Evolutionary conservation across 2,888 invertebrate genomes (phyloP), one percentile per base, ranked within the genome.

Genomic region (Charanyca ferruginea): DNA sequence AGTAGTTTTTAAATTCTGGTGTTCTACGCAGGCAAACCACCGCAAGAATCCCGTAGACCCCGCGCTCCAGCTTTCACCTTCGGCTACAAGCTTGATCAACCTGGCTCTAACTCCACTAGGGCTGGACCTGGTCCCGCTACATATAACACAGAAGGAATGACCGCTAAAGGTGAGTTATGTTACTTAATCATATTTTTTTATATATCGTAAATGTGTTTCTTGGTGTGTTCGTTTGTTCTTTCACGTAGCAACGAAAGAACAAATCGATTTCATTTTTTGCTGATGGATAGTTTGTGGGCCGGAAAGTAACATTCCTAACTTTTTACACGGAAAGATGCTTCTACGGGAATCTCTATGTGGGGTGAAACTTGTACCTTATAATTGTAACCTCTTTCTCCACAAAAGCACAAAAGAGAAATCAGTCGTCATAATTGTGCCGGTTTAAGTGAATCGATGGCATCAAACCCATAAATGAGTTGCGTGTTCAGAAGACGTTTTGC

Each of bases 111-210:
- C 80, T 93, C 90, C 60, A 93, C 96, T 64, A 97, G 96, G 79
- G 94, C 96, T 49, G 98, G 98, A 35, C 98, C 98, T 2, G 98
- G 98, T 22, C 98, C 98, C 18, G 98, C 98, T n/a, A 97, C 98
- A 74, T 98, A 98, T 92, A 98, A 98, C 90, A 97, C 98, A 52
- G 97, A 97, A 77, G 98, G 98, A 70, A 96, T 98, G 87, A 97
- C 98, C 62, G 96, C 97, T 48, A 98, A 98, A 97, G 98, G 98
- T 96, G 92, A 91, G 84, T 60, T 41, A n/a, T 20, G 20, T 7
- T 9, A 16, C 13, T 22, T 23, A 23, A 13, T 3, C 13, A 18
- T 18, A 35, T 7, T 7, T n/a, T 23, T 32, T 1, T n/a, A 48
- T n/a, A 42, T n/a, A n/a, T 45, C 1, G 57, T 32, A 22, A 25